phyloP scores from a whole-genome alignment of 2,113 vertebrate genomes.

The Syngnathus typhle region DNA sequence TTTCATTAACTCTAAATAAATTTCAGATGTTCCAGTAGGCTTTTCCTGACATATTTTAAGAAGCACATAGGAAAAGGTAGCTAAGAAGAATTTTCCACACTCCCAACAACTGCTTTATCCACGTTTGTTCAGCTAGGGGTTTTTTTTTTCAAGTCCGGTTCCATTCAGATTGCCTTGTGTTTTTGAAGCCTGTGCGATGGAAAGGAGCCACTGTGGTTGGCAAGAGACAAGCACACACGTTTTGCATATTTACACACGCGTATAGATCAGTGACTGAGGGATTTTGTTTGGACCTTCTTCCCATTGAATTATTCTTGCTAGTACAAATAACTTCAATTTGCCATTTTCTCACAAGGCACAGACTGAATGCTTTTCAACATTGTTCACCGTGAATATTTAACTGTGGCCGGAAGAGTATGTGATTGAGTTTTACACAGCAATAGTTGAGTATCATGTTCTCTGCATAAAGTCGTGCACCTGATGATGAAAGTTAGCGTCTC shows the following conservation, averaged over 20 bases:
- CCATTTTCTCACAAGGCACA: conserved; percentile 17
- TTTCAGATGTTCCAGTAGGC: too few relatives aligned
- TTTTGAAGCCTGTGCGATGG: conserved; percentile 23
- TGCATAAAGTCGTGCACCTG: conserved; percentile 32
- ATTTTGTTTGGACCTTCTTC: conserved; percentile 5
- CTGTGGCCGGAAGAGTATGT: conserved; percentile 37
- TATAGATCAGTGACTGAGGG: conserved; percentile 14
- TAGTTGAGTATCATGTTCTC: conserved; percentile 36
- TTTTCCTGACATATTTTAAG: not conserved
- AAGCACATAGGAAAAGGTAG: not conserved
- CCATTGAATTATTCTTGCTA: conserved; percentile 19
- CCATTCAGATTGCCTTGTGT: conserved; percentile 29
- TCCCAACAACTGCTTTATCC: not conserved
- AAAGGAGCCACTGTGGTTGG: conserved; percentile 23
- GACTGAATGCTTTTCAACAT: conserved; percentile 26
- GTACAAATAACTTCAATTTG: conserved; percentile 11
- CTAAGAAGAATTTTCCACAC: conserved; percentile 1
- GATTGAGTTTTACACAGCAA: conserved; percentile 34
- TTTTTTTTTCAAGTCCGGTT: not conserved
- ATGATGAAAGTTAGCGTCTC: conserved; percentile 9
- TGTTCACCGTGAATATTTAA: conserved; percentile 48
- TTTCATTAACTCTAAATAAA: too few relatives aligned
- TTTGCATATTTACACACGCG: conserved; percentile 14
- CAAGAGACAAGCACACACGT: conserved; percentile 12
- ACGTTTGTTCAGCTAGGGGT: conserved; percentile 19